Percentiles rank a stretch among this genome's conserved stretches.
Conservation (phyloP, 2,888 invertebrate genomes). For the Eupelmus urozonus region DNA sequence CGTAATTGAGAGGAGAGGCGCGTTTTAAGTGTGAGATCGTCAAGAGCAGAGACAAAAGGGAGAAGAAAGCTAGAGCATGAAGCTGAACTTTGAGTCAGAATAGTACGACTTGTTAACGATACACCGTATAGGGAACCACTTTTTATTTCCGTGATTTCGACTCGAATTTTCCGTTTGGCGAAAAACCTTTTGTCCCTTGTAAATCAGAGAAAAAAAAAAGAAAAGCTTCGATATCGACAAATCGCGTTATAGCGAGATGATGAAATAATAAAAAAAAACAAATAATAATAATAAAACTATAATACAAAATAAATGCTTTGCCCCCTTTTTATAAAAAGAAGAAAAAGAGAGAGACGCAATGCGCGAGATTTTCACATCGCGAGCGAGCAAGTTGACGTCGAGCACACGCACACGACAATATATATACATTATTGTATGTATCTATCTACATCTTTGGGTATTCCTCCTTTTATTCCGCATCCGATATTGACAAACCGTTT, state of each 20-base stretch:
- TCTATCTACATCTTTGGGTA: too few relatives aligned
- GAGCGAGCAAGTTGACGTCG: conserved; percentile 57
- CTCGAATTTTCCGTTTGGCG: conserved; percentile 37
- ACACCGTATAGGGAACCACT: neutral
- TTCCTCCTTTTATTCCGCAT: conserved; percentile 1
- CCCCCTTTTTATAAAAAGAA: conserved; percentile 53
- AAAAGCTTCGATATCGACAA: conserved; percentile 45
- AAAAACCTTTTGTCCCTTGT: conserved; percentile 10
- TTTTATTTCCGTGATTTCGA: neutral
- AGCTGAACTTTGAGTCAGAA: conserved; percentile 22
- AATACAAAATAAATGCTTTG: conserved; percentile 48
- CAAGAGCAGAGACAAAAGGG: conserved; percentile 27
- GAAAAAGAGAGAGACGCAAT: conserved; percentile 39
- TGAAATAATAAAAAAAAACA: too few relatives aligned
- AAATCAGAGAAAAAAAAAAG: conserved; percentile 14
- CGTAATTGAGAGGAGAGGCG: conserved; percentile 22
- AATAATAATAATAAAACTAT: too few relatives aligned
- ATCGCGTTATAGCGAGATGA: conserved; percentile 56
- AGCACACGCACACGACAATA: conserved; percentile 39
- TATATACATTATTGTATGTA: conserved; percentile 27
- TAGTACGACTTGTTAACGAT: conserved; percentile 12
- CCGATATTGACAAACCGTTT: conserved; percentile 24
- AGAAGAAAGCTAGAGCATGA: conserved; percentile 14
- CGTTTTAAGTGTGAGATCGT: conserved; percentile 34
- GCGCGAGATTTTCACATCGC: conserved; percentile 47